These are phyloP conservation scores for Corvus cornix DNA, from an alignment of 2,113 vertebrate species.

Conservation along the genomic window DNA sequence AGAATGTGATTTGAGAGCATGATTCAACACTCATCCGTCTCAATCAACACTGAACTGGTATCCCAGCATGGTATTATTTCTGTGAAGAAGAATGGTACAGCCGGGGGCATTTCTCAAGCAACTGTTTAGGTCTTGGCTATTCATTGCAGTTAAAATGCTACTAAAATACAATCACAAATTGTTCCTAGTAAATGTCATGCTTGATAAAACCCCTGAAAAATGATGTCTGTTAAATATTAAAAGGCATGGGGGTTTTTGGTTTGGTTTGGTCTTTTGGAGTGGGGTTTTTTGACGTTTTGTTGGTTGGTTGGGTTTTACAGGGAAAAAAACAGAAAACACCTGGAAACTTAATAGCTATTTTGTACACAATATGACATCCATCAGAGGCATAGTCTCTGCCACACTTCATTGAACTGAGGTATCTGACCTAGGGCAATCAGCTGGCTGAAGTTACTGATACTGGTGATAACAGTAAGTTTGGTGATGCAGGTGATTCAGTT, in stretches of 20 bases:
- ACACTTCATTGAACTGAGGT: background rate
- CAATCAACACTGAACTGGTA: background rate
- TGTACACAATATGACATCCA: background rate
- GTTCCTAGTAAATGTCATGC: background rate
- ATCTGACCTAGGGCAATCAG: background rate
- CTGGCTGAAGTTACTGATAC: background rate
- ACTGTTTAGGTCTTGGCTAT: background rate
- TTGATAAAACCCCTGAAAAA: background rate
- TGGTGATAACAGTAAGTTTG: background rate
- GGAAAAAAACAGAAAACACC: background rate
- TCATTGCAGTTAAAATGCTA: background rate
- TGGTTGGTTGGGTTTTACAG: background rate
- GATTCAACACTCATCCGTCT: background rate
- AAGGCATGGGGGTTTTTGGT: accelerated
- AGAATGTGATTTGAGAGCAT: background rate
- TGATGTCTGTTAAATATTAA: background rate
- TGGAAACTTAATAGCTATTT: background rate
- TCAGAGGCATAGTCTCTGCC: background rate
- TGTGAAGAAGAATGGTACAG: background rate
- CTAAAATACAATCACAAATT: background rate
- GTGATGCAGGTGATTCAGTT: background rate
- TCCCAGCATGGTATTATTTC: background rate
- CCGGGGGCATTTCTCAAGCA: background rate
- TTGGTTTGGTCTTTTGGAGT: background rate
- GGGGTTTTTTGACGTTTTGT: no score